Evolutionary conservation across 2,888 invertebrate species (phyloP), one percentile per base, ranked within the genome.

Genomic region (Euphydryas editha): DNA sequence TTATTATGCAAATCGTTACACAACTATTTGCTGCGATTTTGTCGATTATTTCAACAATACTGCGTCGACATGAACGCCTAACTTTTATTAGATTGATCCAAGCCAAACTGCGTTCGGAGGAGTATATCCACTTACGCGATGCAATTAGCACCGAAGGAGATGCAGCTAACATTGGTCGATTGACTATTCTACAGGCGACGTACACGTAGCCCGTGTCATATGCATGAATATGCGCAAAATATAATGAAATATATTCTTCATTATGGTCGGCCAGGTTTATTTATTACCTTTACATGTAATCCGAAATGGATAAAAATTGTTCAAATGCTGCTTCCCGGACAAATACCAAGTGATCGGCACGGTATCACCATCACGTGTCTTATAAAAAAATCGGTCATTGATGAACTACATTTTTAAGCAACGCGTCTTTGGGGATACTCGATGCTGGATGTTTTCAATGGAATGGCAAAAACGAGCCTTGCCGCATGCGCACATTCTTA

Each of bases 201-300:
- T 47, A 47, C 18, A 47, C 18, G 47, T 18, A 47, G 47, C 47
- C 46, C 46, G n/a, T n/a, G 47, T 18, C 47, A 47, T 18, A 2
- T 47, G 47, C 18, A 47, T 47, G 47, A 47, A 47, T 47, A 47
- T 47, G 47, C 47, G 17, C 47, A 47, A 18, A 18, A 47, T 47
- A 18, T 11, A 18, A 47, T 47, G 47, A 18, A 17, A 17, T 47
- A 47, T 47, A 18, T 47, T 47, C 17, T 17, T 17, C 18, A 47
- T 47, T 76, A 77, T 15, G 72, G 76, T 63, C 60, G 44, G 51
- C 62, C 59, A 65, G 65, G 60, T 55, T 56, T 65, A 17, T 65
- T 65, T 21, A 57, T 73, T 69, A 70, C 71, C 11, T 13, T 72
- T 71, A 74, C 71, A 1, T 76, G 76, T 69, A 77, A 78, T 63